phyloP scores from a whole-genome alignment of 2,113 vertebrate genomes.

The Drymodes brunneopygia region DNA sequence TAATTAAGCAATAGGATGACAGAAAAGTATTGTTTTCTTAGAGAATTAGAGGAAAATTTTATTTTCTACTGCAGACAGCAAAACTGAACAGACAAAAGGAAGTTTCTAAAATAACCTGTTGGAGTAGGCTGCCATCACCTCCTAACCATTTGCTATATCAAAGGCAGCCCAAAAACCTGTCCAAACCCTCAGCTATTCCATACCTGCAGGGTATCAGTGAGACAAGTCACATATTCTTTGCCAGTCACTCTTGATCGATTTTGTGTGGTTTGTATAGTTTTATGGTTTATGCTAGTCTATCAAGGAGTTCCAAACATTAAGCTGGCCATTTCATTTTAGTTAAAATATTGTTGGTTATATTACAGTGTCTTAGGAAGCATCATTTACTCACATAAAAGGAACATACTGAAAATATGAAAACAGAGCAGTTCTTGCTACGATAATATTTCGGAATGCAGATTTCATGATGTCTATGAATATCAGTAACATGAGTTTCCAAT shows the following conservation, averaged over 20 bases:
- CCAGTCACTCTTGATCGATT: neutral
- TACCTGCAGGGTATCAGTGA: neutral
- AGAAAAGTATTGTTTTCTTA: neutral
- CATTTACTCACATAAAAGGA: neutral
- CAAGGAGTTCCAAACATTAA: neutral
- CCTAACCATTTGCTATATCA: neutral
- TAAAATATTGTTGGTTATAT: neutral
- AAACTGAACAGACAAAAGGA: neutral
- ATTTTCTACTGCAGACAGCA: neutral
- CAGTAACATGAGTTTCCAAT: neutral
- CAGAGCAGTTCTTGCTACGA: neutral
- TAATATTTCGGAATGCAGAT: neutral
- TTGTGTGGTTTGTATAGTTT: neutral
- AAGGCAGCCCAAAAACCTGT: neutral
- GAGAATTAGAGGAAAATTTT: neutral
- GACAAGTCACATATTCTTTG: neutral
- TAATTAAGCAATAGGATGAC: neutral
- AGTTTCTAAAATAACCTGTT: neutral
- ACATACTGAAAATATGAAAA: neutral
- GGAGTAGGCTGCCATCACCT: neutral
- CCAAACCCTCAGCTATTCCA: neutral
- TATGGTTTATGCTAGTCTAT: neutral
- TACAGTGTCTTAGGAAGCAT: neutral
- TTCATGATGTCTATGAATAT: neutral
- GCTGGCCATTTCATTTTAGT: neutral